A percentile compares a stretch with the other conserved stretches of the same genome.
These are phyloP conservation scores for Noctua comes DNA, from an alignment of 2,888 invertebrate species.

Conservation along the genomic window DNA sequence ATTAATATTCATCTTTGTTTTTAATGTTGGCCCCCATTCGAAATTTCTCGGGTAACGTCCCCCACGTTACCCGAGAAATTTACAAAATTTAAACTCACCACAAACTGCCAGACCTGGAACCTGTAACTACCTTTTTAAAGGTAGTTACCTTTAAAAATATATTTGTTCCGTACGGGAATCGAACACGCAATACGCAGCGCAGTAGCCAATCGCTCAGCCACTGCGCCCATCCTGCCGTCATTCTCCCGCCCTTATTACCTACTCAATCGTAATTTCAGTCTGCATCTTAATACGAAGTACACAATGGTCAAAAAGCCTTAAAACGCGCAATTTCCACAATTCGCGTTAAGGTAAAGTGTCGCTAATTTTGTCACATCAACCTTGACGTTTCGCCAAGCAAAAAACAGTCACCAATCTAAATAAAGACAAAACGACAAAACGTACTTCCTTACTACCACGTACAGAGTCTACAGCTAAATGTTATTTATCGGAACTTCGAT, in stretches of 20 bases:
- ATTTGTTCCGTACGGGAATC: background rate
- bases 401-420: constrained; percentile 24
- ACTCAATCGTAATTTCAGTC: background rate
- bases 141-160: background rate
- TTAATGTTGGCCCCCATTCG: background rate
- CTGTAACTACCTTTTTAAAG: background rate
- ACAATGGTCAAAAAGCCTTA: background rate
- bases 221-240: background rate
- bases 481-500: constrained; percentile 31
- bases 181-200: background rate
- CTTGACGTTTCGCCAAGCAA: constrained; percentile 31
- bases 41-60: too few relatives aligned
- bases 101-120: background rate
- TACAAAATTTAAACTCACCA: background rate
- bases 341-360: background rate
- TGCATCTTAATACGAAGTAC: background rate
- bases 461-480: constrained; percentile 30
- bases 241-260: background rate
- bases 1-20: background rate
- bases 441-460: background rate
- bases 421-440: background rate
- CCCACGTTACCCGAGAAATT: too few relatives aligned
- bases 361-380: background rate
- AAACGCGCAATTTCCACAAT: background rate
- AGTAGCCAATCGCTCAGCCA: background rate